Conservation (phyloP, 1,140 invertebrate genomes). For the Hermatobates lingyangjiaoensis region DNA sequence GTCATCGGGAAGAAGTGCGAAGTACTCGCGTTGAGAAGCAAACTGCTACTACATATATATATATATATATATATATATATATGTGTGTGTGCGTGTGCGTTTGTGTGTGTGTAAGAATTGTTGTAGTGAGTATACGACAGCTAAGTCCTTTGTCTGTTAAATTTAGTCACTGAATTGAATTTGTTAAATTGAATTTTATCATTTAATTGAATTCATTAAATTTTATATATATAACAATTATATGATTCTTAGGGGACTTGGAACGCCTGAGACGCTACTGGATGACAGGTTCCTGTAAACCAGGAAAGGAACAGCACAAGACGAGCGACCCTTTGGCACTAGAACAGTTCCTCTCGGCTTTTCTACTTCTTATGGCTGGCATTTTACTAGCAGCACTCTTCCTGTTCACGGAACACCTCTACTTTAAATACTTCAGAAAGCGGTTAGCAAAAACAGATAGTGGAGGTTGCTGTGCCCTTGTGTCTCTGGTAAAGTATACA, state of each 20-base stretch:
- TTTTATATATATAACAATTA: not conserved
- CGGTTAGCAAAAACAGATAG: slow-evolving; percentile 73
- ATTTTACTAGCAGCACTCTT: slow-evolving; percentile 71
- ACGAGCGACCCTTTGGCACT: slow-evolving; percentile 81
- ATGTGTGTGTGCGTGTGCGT: too few relatives aligned
- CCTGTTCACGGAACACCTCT: slow-evolving; percentile 77
- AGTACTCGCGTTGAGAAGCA: too few relatives aligned
- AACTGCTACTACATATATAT: too few relatives aligned
- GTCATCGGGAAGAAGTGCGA: too few relatives aligned
- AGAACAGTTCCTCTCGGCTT: slow-evolving; percentile 93
- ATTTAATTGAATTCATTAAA: not conserved
- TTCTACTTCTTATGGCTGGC: slow-evolving; percentile 82
- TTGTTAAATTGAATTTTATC: too few relatives aligned
- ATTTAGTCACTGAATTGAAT: too few relatives aligned
- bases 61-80: too few relatives aligned
- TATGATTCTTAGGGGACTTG: slow-evolving; percentile 46
- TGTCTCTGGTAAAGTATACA: slow-evolving; percentile 74
- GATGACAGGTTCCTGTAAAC: slow-evolving; percentile 93
- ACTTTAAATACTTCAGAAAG: slow-evolving; percentile 78
- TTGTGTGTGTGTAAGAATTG: too few relatives aligned
- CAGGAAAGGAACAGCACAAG: slow-evolving; percentile 74
- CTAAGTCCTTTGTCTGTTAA: too few relatives aligned
- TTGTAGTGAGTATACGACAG: too few relatives aligned
- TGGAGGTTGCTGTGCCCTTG: slow-evolving; percentile 72
- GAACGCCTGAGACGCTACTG: slow-evolving; percentile 86